These are phyloP conservation scores for Parazoanthus darwini DNA, from an alignment of 92 coral and sea anemone genomes.

Conservation along the genomic window DNA sequence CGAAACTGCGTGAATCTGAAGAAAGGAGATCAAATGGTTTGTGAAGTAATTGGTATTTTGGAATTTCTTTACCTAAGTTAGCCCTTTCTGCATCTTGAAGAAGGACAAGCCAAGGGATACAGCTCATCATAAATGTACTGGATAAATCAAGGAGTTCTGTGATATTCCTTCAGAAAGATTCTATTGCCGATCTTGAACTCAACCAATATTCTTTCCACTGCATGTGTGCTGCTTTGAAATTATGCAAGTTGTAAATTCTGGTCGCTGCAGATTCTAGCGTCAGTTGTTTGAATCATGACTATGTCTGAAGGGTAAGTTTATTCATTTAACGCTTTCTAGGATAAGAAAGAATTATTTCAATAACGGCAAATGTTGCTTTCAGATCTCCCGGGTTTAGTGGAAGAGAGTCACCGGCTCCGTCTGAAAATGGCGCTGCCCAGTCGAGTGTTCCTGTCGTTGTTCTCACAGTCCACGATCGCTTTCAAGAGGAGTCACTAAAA, in stretches of 20 bases:
- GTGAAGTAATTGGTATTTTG: slow-evolving; percentile 5
- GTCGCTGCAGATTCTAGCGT: slow-evolving; percentile 2
- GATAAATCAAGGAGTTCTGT: neutral
- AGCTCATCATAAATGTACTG: neutral
- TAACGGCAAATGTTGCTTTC: neutral
- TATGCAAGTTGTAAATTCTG: neutral
- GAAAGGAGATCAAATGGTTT: neutral
- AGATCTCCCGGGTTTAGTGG: slow-evolving; percentile 34
- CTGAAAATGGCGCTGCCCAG: slow-evolving; percentile 41
- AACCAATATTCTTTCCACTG: too few relatives aligned
- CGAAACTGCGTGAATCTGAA: slow-evolving; percentile 12
- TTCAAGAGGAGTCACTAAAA: slow-evolving; percentile 53
- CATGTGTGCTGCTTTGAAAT: neutral
- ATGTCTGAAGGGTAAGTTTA: slow-evolving; percentile 66
- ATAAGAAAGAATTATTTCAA: slow-evolving; percentile 5
- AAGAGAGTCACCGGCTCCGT: slow-evolving; percentile 27
- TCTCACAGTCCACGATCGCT: slow-evolving; percentile 67
- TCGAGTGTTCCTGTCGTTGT: slow-evolving; percentile 67
- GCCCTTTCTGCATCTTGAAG: neutral
- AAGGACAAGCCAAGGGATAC: neutral
- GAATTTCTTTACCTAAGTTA: neutral
- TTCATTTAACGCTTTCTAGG: slow-evolving; percentile 30
- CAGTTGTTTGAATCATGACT: slow-evolving; percentile 51
- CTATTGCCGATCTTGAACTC: neutral
- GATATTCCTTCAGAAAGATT: neutral